These are phyloP conservation scores for Junonia oenone DNA, from an alignment of 2,888 invertebrate genomes.

Conservation along the genomic window DNA sequence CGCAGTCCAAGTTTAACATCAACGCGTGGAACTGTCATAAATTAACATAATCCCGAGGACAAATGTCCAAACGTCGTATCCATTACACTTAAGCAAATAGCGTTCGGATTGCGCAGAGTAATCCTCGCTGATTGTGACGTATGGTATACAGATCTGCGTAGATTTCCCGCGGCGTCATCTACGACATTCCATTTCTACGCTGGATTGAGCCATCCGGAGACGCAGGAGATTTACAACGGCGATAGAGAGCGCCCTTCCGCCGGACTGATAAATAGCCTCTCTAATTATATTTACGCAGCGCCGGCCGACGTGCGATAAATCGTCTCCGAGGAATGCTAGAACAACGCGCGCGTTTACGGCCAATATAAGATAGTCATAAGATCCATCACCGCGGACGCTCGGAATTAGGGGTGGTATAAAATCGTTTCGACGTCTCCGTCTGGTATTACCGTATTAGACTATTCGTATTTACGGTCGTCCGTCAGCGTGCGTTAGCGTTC, in stretches of 20 bases:
- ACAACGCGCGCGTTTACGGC: conserved; percentile 58
- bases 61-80: conserved; percentile 37
- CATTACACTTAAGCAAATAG: conserved; percentile 42
- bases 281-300: conserved; percentile 78
- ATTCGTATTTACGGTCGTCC: conserved; percentile 33
- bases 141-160: conserved; percentile 32
- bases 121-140: conserved; percentile 54
- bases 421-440: background rate
- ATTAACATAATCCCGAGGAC: conserved; percentile 50
- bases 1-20: conserved; percentile 35
- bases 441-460: conserved; percentile 3
- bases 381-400: conserved; percentile 51
- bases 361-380: conserved; percentile 46
- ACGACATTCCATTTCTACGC: conserved; percentile 54
- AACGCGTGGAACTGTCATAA: conserved; percentile 39
- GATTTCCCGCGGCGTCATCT: conserved; percentile 7
- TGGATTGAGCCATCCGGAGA: conserved; percentile 71
- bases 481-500: conserved; percentile 27
- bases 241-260: conserved; percentile 72
- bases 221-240: conserved; percentile 64
- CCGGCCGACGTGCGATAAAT: conserved; percentile 70
- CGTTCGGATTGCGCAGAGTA: conserved; percentile 29
- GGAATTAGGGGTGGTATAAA: conserved; percentile 2
- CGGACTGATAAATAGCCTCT: conserved; percentile 73
- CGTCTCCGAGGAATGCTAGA: conserved; percentile 57